Evolutionary conservation across 1,140 invertebrate genomes (phyloP).

Genomic region (Subanguina moxae): DNA sequence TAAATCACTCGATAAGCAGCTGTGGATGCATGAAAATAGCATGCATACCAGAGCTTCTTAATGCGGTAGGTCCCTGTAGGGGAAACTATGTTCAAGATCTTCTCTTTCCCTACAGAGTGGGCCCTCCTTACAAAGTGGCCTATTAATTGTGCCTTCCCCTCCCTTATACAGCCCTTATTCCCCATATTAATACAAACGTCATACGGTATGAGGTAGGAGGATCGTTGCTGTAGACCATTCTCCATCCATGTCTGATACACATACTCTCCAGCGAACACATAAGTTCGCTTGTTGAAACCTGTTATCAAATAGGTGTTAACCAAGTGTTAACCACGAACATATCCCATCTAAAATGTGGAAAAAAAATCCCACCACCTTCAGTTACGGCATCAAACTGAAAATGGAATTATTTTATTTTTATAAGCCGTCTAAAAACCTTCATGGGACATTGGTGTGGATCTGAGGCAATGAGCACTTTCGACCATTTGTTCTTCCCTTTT

Average conservation of each 20-base stretch:
- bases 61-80: too few relatives aligned
- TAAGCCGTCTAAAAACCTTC: background rate
- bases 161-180: too few relatives aligned
- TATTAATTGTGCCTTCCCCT: too few relatives aligned
- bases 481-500: background rate
- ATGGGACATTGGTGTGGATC: constrained; percentile 26
- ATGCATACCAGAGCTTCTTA: too few relatives aligned
- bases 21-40: too few relatives aligned
- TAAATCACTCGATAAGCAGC: too few relatives aligned
- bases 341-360: background rate
- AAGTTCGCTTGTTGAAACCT: constrained; percentile 39
- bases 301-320: background rate
- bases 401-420: too few relatives aligned
- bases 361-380: constrained; percentile 18
- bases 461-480: background rate
- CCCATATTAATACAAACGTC: too few relatives aligned
- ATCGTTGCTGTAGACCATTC: constrained; percentile 35
- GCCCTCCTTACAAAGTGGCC: too few relatives aligned
- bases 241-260: constrained; percentile 40
- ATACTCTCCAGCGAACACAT: constrained; percentile 35
- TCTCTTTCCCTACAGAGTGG: too few relatives aligned
- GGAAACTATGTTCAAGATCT: too few relatives aligned
- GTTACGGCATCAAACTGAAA: constrained; percentile 37
- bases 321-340: background rate
- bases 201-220: constrained; percentile 2